Conservation (phyloP, 2,888 invertebrate species). For the Polyommatus iphigenia region DNA sequence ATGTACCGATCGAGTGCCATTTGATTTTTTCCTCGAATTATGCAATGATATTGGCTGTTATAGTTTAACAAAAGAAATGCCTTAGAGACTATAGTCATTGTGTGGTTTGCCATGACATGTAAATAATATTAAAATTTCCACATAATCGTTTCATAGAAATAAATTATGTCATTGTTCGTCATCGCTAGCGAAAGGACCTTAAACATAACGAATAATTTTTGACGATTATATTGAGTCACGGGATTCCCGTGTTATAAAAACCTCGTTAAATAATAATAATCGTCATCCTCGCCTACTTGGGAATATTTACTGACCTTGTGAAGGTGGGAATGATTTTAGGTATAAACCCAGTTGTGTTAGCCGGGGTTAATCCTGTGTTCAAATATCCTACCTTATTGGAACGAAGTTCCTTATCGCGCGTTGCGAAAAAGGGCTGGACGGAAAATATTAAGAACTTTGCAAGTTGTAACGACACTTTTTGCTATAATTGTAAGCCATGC, state of each 20-base stretch:
- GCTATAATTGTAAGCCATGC: too few species aligned
- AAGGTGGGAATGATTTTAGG: background rate
- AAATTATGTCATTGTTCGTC: background rate
- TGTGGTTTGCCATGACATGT: background rate
- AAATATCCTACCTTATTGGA: too few species aligned
- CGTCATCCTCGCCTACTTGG: background rate
- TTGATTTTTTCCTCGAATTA: background rate
- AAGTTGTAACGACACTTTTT: too few species aligned
- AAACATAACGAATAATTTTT: background rate
- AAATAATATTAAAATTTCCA: background rate
- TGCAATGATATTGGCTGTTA: background rate
- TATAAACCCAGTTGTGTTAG: background rate
- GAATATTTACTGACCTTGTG: background rate
- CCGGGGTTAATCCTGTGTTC: background rate
- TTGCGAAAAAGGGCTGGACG: too few species aligned
- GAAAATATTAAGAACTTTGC: too few species aligned
- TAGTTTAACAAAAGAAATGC: background rate
- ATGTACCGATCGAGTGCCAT: background rate
- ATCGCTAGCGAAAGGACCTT: background rate
- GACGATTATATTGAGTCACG: conserved; percentile 1
- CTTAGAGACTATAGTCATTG: too few species aligned
- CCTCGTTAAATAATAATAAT: conserved; percentile 27
- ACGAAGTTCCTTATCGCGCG: too few species aligned
- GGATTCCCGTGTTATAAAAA: background rate
- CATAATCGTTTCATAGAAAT: background rate